These are phyloP conservation scores for Callyntrura sp. DNA, from an alignment of 2,888 invertebrate genomes.

Conservation along the genomic window DNA sequence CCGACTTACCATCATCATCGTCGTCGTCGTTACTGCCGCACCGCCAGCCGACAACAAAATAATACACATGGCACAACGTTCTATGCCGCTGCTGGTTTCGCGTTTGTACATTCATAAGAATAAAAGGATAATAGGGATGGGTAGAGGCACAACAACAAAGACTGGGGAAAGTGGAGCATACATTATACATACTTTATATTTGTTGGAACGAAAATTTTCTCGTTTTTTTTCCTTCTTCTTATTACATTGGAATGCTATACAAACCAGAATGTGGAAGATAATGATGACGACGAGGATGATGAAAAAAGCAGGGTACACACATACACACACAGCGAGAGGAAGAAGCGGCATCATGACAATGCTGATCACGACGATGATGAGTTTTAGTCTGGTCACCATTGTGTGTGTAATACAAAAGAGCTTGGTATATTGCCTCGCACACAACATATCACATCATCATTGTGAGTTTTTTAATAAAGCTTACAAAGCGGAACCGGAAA, in stretches of 20 bases:
- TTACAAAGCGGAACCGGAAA: constrained; percentile 69
- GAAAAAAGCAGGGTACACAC: constrained; percentile 2
- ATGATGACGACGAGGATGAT: constrained; percentile 31
- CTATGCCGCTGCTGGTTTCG: background rate
- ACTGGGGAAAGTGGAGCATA: background rate
- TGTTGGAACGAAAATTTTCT: constrained; percentile 24
- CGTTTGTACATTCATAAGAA: too few species aligned
- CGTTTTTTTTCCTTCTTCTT: background rate
- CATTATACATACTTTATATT: constrained; percentile 27
- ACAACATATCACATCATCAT: constrained; percentile 20
- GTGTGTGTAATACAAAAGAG: constrained; percentile 16
- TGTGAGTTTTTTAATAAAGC: constrained; percentile 69
- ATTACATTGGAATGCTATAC: background rate
- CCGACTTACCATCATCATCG: constrained; percentile 28
- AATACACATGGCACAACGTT: constrained; percentile 19
- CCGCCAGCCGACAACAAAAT: constrained; percentile 19
- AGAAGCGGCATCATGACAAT: constrained; percentile 2
- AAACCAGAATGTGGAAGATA: background rate
- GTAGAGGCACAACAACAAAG: background rate
- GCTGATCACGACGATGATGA: constrained; percentile 43
- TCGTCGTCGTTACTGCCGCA: background rate
- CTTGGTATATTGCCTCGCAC: constrained; percentile 28
- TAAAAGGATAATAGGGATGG: background rate
- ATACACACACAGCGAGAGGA: too few species aligned
- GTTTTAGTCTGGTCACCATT: constrained; percentile 48